Evolutionary conservation across 2,888 invertebrate species (phyloP).

Genomic region (Drosophila formosana): DNA sequence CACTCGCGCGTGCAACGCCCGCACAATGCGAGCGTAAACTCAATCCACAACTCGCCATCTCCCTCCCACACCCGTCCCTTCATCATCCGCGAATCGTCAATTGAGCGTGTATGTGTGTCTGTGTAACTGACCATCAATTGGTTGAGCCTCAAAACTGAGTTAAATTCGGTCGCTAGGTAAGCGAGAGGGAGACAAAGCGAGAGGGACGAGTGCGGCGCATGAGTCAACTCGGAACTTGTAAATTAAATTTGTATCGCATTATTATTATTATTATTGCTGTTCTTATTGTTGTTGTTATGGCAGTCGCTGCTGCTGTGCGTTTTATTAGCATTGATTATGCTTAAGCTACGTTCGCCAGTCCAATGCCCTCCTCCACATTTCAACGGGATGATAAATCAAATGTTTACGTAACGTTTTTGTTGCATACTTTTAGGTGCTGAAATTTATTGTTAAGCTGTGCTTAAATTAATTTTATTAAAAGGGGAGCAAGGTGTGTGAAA

Average conservation of each 20-base stretch:
- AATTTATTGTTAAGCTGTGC: not conserved
- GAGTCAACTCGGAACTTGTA: slow-evolving; percentile 63
- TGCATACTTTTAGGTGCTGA: slow-evolving; percentile 33
- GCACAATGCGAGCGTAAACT: slow-evolving; percentile 53
- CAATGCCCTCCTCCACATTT: not conserved
- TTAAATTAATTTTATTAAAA: not conserved
- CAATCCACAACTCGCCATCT: slow-evolving; percentile 4
- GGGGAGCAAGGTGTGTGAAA: not conserved
- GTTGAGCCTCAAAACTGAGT: slow-evolving; percentile 41
- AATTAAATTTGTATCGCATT: slow-evolving; percentile 59
- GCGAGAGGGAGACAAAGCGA: not conserved
- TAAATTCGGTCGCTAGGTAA: not conserved
- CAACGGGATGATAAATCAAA: not conserved
- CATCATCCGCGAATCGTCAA: slow-evolving; percentile 41
- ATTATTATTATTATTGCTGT: slow-evolving; percentile 3
- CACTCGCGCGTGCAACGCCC: slow-evolving; percentile 68
- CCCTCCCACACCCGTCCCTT: slow-evolving; percentile 22
- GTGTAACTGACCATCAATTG: slow-evolving; percentile 42
- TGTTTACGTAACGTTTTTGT: not conserved
- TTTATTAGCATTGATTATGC: slow-evolving; percentile 78
- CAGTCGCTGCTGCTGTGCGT: slow-evolving; percentile 41
- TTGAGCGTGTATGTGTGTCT: slow-evolving; percentile 51
- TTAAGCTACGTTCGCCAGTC: slow-evolving; percentile 34
- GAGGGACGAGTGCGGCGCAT: not conserved
- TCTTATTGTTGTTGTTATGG: slow-evolving; percentile 29